A percentile compares a stretch with the other conserved stretches of the same genome.
Conservation (phyloP, 2,113 vertebrate species). For the Illadopsis cleaveri region DNA sequence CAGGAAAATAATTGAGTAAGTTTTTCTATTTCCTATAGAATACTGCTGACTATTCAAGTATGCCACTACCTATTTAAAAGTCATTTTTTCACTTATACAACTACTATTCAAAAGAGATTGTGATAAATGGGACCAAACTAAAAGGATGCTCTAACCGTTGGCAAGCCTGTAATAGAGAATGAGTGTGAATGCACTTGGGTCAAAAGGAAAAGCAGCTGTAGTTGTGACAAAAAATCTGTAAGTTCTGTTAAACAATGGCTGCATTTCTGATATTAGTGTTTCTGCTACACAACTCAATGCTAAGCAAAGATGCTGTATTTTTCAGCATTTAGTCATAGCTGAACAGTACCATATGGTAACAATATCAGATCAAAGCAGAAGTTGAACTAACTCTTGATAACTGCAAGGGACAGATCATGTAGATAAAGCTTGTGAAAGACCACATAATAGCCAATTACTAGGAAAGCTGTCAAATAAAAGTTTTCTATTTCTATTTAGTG, state of each 20-base stretch:
- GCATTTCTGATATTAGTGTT: not conserved
- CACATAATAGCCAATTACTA: not conserved
- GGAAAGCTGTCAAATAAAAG: not conserved
- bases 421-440: not conserved
- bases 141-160: not conserved
- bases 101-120: not conserved
- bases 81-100: not conserved
- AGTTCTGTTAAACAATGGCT: not conserved
- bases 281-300: not conserved
- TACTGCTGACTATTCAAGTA: not conserved
- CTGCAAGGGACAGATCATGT: not conserved
- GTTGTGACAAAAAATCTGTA: not conserved
- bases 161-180: not conserved
- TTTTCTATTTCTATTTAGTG: not conserved
- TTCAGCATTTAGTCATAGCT: not conserved
- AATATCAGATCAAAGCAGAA: not conserved
- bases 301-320: not conserved
- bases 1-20: not conserved
- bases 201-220: constrained; percentile 18
- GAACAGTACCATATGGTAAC: not conserved
- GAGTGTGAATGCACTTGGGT: not conserved
- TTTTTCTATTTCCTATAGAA: not conserved
- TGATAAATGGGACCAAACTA: constrained; percentile 12
- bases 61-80: not conserved
- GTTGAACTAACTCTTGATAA: not conserved